Percentiles rank a stretch among this genome's conserved stretches.
Conservation (phyloP, 1,140 invertebrate species). For the Drepana arcuata region DNA sequence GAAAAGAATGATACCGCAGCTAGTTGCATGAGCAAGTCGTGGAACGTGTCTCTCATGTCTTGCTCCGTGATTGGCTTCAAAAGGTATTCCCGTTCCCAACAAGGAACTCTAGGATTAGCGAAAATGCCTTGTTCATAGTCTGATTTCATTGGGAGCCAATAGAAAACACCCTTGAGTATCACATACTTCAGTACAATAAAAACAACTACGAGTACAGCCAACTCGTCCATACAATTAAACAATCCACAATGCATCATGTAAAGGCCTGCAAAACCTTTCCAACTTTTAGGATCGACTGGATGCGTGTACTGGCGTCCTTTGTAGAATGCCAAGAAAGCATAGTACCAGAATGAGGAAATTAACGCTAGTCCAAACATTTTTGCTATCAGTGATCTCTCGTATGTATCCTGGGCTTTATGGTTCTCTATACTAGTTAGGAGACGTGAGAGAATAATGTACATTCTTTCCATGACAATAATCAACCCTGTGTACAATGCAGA, state of each 20-base stretch:
- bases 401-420: conserved; percentile 6
- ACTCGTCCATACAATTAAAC: conserved; percentile 5
- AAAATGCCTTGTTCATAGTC: background rate
- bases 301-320: conserved; percentile 3
- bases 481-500: conserved; percentile 1
- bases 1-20: background rate
- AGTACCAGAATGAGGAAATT: conserved; percentile 5
- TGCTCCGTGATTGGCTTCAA: conserved; percentile 3
- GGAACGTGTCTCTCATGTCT: conserved; percentile 1
- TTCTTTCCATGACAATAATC: background rate
- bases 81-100: conserved; percentile 9
- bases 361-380: conserved; percentile 10
- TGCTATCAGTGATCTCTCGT: conserved; percentile 8
- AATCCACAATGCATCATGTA: conserved; percentile 6
- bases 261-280: conserved; percentile 4
- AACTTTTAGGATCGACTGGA: conserved; percentile 1
- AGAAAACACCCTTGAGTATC: background rate
- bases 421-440: conserved; percentile 9
- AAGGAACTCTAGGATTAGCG: background rate
- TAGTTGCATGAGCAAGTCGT: conserved; percentile 3
- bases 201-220: conserved; percentile 1
- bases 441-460: conserved; percentile 1
- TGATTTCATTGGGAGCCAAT: background rate
- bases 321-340: background rate
- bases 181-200: background rate